Evolutionary conservation across 2,888 invertebrate species (phyloP), one percentile per base, ranked within the genome.

Genomic region (Xestia xanthographa): DNA sequence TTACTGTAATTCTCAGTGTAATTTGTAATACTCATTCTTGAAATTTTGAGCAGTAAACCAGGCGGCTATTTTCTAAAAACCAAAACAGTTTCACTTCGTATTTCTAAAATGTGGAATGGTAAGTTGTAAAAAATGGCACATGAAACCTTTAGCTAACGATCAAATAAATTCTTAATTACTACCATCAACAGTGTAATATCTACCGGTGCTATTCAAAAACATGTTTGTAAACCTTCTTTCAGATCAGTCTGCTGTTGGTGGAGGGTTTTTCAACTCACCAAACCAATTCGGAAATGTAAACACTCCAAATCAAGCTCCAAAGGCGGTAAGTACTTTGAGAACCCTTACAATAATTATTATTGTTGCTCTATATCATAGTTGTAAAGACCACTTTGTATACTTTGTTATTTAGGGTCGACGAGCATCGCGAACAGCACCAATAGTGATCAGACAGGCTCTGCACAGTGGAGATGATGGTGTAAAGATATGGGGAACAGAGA

Each of bases 401-500:
- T 20, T 65, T 70, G 11, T n/a, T 66, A 80, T 88, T 58, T 69
- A 96, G 96, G 95, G 95, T 73, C 92, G 95, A 70, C 91, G 96
- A 87, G 92, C 95, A 58, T 96, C 97, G 2, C 94, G 95, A 22
- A 96, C 96, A 17, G 96, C 97, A 17, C 97, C 97, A 3, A 93
- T 97, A 75, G 96, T 97, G 8, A 96, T 97, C 66, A 94, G 88
- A 80, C 97, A 97, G 91, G 96, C 96, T 17, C 88, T 97, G 38
- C 95, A 96, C 77, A 91, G 94, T 87, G 95, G 96, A 29, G 96
- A 96, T 87, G 96, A 97, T 83, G 96, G 96, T 71, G 88, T 97
- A 0, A 96, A 95, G 89, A 96, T 97, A 88, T 96, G 96, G 96
- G 96, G 96, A 43, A 95, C 95, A 26, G 96, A 96, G 79, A 93